Base-by-base conservation (phyloP, 2,113 vertebrate genomes). In the Heteronetta atricapilla region DNA sequence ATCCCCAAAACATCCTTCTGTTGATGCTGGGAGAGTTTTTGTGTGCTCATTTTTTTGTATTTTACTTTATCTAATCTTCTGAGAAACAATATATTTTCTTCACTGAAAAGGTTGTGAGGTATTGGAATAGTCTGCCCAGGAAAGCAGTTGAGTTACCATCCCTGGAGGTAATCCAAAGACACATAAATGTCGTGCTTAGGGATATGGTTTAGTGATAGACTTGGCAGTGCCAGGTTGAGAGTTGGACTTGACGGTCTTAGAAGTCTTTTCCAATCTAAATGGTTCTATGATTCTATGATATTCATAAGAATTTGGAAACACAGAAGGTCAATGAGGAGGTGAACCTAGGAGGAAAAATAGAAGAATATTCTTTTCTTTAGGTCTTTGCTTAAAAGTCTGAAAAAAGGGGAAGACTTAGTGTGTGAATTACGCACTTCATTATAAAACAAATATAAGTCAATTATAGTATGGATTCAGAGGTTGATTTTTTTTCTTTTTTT, bases 391-490 rank as follows among this genome's bases (percentile, higher is more conserved):
- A 93, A 59, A 46, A 93, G 23, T 8, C 22, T 55, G 28, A 78
- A 94, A 91, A 82, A 82, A 3, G 26, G 8, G 15, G 16, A 26
- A 86, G 29, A 67, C 72, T 75, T 28, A 72, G 75, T 68, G 86
- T 88, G 70, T 12, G 52, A 69, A 85, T 77, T 75, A 22, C 70
- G 34, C 15, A 59, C 12, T 90, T 81, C 4, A 0, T 75, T 70
- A 77, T 56, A 86, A 95, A 83, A 74, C 22, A 63, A 64, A 88
- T 91, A 82, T 53, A 88, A 90, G 85, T 86, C 34, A 80, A 46
- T 28, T n/a, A 16, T 38, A 63, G 55, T 29, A 16, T 81, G 34
- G 46, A 81, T 91, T 70, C 81, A 74, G 31, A 29, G 13, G 17
- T 11, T 70, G 59, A 4, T 21, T 59, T 28, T 26, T 20, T 50